A percentile compares a stretch with the other conserved stretches of the same genome.
These are phyloP conservation scores for Hypothenemus hampei DNA, from an alignment of 1,140 invertebrate genomes.

Conservation along the genomic window DNA sequence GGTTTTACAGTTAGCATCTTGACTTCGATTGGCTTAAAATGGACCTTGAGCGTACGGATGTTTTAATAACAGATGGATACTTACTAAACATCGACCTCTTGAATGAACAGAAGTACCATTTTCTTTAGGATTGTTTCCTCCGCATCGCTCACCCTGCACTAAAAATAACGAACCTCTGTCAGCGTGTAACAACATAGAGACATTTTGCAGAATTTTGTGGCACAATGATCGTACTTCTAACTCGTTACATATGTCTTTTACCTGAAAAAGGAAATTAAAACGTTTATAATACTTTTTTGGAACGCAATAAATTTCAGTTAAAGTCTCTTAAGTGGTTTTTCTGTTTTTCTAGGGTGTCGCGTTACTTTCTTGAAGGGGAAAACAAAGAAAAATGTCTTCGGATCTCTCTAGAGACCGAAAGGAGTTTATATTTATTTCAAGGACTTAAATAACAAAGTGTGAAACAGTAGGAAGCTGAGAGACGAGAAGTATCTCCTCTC, in stretches of 20 bases:
- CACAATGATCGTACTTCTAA: conserved; percentile 87
- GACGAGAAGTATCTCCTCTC: conserved; percentile 7
- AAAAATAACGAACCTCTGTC: conserved; percentile 91
- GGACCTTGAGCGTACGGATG: too few relatives aligned
- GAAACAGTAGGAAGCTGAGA: conserved; percentile 8
- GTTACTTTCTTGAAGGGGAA: too few relatives aligned
- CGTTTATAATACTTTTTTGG: neutral
- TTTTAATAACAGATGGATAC: neutral
- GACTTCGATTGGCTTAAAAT: too few relatives aligned
- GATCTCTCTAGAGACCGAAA: neutral
- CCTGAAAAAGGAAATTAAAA: conserved; percentile 51
- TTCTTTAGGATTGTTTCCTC: conserved; percentile 40
- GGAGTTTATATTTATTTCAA: conserved; percentile 1
- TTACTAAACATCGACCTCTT: conserved; percentile 22
- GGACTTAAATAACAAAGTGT: conserved; percentile 2
- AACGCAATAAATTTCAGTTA: too few relatives aligned
- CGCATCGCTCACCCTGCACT: conserved; percentile 70
- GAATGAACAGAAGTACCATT: neutral
- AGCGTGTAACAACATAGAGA: conserved; percentile 84
- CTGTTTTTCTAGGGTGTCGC: too few relatives aligned
- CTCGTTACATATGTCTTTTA: conserved; percentile 95
- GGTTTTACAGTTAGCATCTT: too few relatives aligned
- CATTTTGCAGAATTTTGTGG: conserved; percentile 95
- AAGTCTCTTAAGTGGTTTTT: too few relatives aligned
- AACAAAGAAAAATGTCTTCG: neutral